Base-by-base conservation (phyloP, 1,140 invertebrate genomes). In the Drosophila arizonae region DNA sequence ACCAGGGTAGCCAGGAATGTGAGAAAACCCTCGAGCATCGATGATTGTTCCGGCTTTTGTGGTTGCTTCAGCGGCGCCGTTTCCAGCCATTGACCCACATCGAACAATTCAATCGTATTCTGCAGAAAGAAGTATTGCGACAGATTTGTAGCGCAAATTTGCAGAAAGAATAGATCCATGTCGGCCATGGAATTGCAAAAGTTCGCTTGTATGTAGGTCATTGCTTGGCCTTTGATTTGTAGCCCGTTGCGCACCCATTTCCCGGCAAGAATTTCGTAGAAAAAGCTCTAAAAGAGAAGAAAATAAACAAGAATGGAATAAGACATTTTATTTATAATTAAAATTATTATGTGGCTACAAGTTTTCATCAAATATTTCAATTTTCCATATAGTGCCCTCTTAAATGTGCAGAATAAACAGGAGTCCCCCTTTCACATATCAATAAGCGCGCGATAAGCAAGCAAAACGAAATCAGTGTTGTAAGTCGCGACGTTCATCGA, bases 111-210 rank as follows among this genome's bases (percentile, higher is more conserved):
- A 46, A 99, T 95, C 26, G 98, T 95, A 68, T 96, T 97, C 74
- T 95, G 94, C 9, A 99, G 91, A 92, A 98, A 98, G 70, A 95
- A 94, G 86, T 97, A 96, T 4, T 97, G 94, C 64, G 96, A 95
- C 65, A 99, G 92, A 88, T 97, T 95, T 3, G 96, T 97, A 41
- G 97, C 97, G 92, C 97, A 98, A 17, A 99, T 94, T 94, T 98
- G 97, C 61, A 98, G 91, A 52, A 99, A 94, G 93, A 97, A 99
- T 43, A 99, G 93, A 93, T 99, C 98, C 81, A 98, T 96, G 93
- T 99, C 98, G 0, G 98, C 96, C 96, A 99, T 98, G 1, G 98
- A 99, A 92, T 98, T 99, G 93, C 97, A 99, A 93, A 99, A 99
- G 93, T 99, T 98, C 68, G 97, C 98, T 92, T 99, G 98, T 76